Base-by-base conservation (phyloP, 1,140 invertebrate genomes). In the Nasonia giraulti region DNA sequence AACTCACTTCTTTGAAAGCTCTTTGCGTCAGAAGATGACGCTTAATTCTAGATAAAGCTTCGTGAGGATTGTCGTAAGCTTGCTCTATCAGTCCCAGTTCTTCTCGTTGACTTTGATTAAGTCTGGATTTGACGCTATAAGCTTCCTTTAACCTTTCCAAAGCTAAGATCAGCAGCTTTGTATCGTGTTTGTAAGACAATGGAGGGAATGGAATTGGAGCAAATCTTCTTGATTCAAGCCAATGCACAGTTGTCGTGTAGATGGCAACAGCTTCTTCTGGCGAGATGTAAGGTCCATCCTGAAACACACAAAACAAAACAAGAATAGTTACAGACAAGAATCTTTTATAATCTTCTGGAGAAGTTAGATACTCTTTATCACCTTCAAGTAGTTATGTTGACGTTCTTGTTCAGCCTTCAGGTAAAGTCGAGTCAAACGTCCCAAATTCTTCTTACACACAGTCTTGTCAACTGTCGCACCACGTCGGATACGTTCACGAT, bases 231-330 rank as follows among this genome's bases (percentile, higher is more conserved):
- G 98, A 99, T 91, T 99, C 99, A 20, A 99, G 93, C 99, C 99
- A 99, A 94, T 99, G 99, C 0, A 99, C 99, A 6, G 98, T 99
- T 0, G 99, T 99, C 1, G 99, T 99, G 91, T 99, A 99, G 90
- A 99, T 99, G 27, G 99, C 99, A 73, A 99, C 99, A 47, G 99
- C 99, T 95, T 99, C 99, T 92, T 99, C 99, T 6, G 99, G 98
- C 14, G 98, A 99, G 87, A 99, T 99, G 93, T 99, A 99, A 0
- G 99, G 99, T 77, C 99, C 99, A 93, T 99, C 98, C 95, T 96
- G 88, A 44, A 89, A 89, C 82, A 83, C 71, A 77, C 81, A 75
- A 89, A 69, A 88, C 88, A 85, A 83, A 85, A 79, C 81, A 84
- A 74, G 66, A 55, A 68, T 69, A 23, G 71, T 84, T 86, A 80